A percentile compares a stretch with the other conserved stretches of the same genome.
Evolutionary conservation across 2,113 vertebrate species (phyloP).

Genomic region (Rhizomys pruinosus): DNA sequence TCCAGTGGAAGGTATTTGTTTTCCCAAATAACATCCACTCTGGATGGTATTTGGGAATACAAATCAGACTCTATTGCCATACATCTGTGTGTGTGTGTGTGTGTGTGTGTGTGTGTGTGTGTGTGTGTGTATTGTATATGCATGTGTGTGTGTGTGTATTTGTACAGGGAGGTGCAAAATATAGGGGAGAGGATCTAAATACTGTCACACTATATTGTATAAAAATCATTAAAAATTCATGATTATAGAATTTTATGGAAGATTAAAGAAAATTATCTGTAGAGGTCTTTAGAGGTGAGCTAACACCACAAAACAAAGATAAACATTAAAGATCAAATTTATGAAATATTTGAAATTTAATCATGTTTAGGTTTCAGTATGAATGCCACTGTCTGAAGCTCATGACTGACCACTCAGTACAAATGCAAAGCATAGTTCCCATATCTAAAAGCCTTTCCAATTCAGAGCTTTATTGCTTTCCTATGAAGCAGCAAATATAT

Average conservation of each 20-base stretch:
- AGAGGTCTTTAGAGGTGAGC: background rate
- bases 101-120: too few relatives aligned
- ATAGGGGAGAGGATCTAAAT: too few relatives aligned
- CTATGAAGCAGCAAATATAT: background rate
- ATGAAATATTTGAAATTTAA: slow-evolving; percentile 1
- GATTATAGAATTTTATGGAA: background rate
- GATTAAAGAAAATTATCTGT: background rate
- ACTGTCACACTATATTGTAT: too few relatives aligned
- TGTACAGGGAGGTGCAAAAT: too few relatives aligned
- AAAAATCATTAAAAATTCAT: background rate
- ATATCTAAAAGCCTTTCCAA: background rate
- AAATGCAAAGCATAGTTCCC: background rate
- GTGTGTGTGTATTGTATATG: too few relatives aligned
- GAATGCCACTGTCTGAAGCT: background rate
- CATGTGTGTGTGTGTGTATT: too few relatives aligned
- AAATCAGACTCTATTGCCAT: too few relatives aligned
- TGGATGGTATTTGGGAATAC: too few relatives aligned
- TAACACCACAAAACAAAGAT: background rate
- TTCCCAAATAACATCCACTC: too few relatives aligned
- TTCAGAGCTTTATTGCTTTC: background rate
- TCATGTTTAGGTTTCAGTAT: background rate
- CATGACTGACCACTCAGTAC: background rate
- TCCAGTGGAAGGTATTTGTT: too few relatives aligned
- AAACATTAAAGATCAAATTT: background rate
- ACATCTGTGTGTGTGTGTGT: too few relatives aligned